Conservation (phyloP, 2,797 vertebrate species). For the Pteronotus mesoamericanus region DNA sequence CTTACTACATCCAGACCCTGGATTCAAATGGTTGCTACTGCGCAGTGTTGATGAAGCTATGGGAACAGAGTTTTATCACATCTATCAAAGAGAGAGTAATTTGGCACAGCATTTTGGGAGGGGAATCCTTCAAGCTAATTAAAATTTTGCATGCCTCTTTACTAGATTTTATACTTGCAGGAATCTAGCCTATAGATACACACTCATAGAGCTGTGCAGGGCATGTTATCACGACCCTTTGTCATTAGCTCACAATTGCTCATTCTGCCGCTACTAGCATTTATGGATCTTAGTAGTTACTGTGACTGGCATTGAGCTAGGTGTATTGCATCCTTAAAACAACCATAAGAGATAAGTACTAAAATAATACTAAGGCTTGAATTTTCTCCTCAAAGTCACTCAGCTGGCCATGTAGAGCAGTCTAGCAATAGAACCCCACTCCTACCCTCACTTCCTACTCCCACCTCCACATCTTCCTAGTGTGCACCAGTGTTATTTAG, state of each 20-base stretch:
- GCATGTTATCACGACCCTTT: neutral
- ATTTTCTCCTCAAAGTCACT: neutral
- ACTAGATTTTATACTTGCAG: neutral
- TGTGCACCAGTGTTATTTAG: neutral
- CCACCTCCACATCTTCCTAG: accelerated
- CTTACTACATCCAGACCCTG: neutral
- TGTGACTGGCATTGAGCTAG: neutral
- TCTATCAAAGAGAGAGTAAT: neutral
- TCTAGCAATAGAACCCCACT: neutral
- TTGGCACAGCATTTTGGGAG: neutral
- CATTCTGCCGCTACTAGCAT: neutral
- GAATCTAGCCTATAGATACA: neutral
- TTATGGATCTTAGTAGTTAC: neutral
- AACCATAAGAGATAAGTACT: neutral
- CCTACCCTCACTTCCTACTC: too few species aligned
- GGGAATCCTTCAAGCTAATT: neutral
- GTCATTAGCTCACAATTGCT: neutral
- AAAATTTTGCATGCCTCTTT: neutral
- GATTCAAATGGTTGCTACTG: neutral
- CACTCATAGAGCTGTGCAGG: neutral
- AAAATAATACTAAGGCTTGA: neutral
- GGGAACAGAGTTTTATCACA: neutral
- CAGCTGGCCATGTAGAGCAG: neutral
- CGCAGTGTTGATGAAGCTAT: neutral
- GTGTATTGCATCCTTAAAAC: neutral